A percentile compares a stretch with the other conserved stretches of the same genome.
Conservation (phyloP, 2,888 invertebrate genomes). For the Tinea pellionella region DNA sequence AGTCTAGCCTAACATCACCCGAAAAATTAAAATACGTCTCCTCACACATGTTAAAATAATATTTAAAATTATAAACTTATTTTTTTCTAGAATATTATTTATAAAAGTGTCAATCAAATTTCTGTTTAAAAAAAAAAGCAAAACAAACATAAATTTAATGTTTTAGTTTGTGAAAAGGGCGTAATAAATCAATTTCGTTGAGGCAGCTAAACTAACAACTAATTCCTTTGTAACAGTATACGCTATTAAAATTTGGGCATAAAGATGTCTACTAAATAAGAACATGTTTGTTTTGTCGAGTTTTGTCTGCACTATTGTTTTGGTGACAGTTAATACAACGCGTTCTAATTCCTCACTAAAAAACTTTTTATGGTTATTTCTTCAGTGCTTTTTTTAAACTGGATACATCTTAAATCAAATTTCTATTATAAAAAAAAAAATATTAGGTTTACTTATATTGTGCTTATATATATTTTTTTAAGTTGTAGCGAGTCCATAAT, state of each 20-base stretch:
- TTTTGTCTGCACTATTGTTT: slow-evolving; percentile 1
- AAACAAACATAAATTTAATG: slow-evolving; percentile 16
- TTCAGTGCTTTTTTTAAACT: too few relatives aligned
- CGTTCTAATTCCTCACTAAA: background rate
- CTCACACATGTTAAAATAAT: too few relatives aligned
- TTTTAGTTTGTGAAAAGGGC: slow-evolving; percentile 26
- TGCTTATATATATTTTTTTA: too few relatives aligned
- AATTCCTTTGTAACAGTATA: slow-evolving; percentile 64
- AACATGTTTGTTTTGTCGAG: slow-evolving; percentile 14
- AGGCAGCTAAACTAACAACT: slow-evolving; percentile 52
- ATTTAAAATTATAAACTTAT: too few relatives aligned
- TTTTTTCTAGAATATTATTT: too few relatives aligned
- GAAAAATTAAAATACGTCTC: too few relatives aligned
- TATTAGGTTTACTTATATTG: too few relatives aligned
- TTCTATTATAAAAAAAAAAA: too few relatives aligned
- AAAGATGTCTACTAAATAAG: slow-evolving; percentile 35
- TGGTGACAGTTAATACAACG: background rate
- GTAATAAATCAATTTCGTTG: slow-evolving; percentile 43
- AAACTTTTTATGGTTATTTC: background rate
- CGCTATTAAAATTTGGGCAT: slow-evolving; percentile 56
- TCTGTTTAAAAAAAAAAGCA: background rate
- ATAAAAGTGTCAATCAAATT: slow-evolving; percentile 10
- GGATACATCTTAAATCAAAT: too few relatives aligned
- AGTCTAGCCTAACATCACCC: too few relatives aligned
- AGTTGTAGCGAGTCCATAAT: too few relatives aligned